A percentile compares a stretch with the other conserved stretches of the same genome.
Conservation (phyloP, 2,797 vertebrate genomes). For the Dermochelys coriacea region DNA sequence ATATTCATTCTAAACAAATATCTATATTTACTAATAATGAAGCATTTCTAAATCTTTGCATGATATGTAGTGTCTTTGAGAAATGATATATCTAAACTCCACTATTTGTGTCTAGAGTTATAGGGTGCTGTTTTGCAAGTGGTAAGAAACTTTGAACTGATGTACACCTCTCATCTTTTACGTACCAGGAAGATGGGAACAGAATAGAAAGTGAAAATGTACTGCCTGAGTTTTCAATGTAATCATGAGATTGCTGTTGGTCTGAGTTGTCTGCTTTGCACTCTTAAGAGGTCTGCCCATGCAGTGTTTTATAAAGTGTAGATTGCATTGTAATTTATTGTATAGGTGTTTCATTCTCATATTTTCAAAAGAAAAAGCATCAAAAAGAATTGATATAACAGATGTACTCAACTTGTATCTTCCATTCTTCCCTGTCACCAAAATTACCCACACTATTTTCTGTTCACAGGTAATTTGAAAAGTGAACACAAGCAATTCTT, state of each 20-base stretch:
- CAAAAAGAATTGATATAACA: fast-evolving
- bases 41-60: background rate
- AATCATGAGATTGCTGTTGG: background rate
- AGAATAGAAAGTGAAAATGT: background rate
- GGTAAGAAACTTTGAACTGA: background rate
- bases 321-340: background rate
- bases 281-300: background rate
- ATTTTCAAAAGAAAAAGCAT: background rate
- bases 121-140: background rate
- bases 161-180: background rate
- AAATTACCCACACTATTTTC: background rate
- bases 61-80: background rate
- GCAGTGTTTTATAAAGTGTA: background rate
- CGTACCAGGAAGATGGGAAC: background rate
- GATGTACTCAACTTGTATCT: fast-evolving
- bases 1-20: background rate
- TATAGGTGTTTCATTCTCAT: background rate
- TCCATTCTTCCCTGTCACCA: fast-evolving
- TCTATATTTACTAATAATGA: background rate
- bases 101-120: background rate
- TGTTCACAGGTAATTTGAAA: background rate
- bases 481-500: background rate
- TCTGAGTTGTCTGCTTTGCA: background rate
- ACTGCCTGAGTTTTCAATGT: background rate
- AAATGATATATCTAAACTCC: background rate